A percentile compares a stretch with the other conserved stretches of the same genome.
Evolutionary conservation across 2,888 invertebrate species (phyloP).

Genomic region (Watsonalla cultraria): DNA sequence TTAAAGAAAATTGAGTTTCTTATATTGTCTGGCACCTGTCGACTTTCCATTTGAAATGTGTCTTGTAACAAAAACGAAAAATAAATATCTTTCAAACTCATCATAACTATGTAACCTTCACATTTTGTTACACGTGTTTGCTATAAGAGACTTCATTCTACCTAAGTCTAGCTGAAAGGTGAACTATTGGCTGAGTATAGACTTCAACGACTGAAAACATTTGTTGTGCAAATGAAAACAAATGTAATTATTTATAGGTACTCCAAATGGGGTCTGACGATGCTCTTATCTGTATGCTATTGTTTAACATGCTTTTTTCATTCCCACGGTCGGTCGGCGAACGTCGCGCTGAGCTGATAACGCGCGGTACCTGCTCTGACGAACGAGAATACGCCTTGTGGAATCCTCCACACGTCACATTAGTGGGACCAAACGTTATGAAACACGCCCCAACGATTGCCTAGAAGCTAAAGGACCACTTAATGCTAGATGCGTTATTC

Average conservation of each 20-base stretch:
- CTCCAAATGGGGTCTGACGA: constrained; percentile 69
- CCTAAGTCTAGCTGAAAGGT: too few species aligned
- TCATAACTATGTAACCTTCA: background rate
- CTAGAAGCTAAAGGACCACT: background rate
- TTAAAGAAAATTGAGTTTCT: background rate
- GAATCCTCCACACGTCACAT: constrained; percentile 23
- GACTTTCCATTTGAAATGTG: background rate
- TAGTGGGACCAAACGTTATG: background rate
- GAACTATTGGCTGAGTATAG: background rate
- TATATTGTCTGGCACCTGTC: background rate
- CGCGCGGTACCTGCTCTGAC: constrained; percentile 40
- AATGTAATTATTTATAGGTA: constrained; percentile 61
- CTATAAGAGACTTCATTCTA: too few species aligned
- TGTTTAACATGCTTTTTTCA: constrained; percentile 75
- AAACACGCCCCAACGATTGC: background rate
- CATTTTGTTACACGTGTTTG: background rate
- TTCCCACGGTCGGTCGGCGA: constrained; percentile 73
- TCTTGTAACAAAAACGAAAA: too few species aligned
- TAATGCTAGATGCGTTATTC: too few species aligned
- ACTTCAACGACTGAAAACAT: constrained; percentile 3
- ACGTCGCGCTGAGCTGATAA: constrained; percentile 56
- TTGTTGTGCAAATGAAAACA: constrained; percentile 46
- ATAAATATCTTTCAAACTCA: background rate
- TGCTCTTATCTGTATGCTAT: constrained; percentile 69
- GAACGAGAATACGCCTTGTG: constrained; percentile 31